Evolutionary conservation across 2,113 vertebrate species (phyloP).

Genomic region (Excalfactoria chinensis): DNA sequence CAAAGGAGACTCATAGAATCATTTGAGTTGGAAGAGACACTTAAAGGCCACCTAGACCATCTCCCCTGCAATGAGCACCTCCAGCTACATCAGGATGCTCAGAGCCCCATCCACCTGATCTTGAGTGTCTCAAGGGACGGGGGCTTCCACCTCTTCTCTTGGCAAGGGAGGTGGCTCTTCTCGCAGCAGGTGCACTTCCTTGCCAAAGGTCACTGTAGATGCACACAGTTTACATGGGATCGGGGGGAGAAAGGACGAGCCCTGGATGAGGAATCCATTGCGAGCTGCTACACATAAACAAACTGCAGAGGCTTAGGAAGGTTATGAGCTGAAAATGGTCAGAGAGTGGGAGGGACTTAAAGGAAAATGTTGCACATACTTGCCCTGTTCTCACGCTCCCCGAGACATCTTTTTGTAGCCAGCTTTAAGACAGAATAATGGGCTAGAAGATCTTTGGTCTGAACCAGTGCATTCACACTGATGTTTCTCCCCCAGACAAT

Average conservation of each 20-base stretch:
- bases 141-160: no score
- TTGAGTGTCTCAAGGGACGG: no score
- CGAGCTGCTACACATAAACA: background rate
- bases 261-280: background rate
- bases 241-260: background rate
- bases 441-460: background rate
- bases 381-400: background rate
- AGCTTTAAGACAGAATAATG: background rate
- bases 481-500: background rate
- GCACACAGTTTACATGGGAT: background rate
- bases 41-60: no score
- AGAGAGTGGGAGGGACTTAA: background rate
- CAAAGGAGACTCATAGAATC: background rate
- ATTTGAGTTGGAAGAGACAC: no score
- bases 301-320: background rate
- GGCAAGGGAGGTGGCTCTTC: background rate
- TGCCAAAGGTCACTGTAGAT: background rate
- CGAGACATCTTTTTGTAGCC: background rate
- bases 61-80: no score
- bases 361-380: background rate
- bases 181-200: background rate
- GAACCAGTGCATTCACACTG: background rate
- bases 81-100: no score
- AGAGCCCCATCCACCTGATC: no score
- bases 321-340: background rate